phyloP scores from a whole-genome alignment of 2,113 vertebrate species.

The Ellobius talpinus region DNA sequence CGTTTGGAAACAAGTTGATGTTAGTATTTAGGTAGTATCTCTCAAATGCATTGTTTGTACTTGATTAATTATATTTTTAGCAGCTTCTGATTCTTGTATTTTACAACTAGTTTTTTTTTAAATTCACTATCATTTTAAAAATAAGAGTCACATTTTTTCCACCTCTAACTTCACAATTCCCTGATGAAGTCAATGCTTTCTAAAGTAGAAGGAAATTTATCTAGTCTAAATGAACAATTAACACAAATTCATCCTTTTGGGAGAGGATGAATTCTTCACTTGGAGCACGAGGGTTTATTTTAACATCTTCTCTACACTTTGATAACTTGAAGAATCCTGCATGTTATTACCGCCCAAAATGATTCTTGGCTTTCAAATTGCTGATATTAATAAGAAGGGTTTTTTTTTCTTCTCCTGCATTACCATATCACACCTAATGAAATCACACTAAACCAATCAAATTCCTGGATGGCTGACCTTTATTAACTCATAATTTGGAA shows the following conservation, averaged over 20 bases:
- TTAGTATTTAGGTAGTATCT: neutral
- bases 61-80: neutral
- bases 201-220: conserved; percentile 72
- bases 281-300: conserved; percentile 70
- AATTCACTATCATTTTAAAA: conserved; percentile 60
- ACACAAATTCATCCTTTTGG: conserved; percentile 76
- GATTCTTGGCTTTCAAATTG: conserved; percentile 73
- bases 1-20: conserved; percentile 3
- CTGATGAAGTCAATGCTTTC: conserved; percentile 67
- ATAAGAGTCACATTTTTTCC: conserved; percentile 36
- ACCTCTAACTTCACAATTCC: conserved; percentile 53
- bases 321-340: conserved; percentile 72
- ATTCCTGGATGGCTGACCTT: conserved; percentile 73
- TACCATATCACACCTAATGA: conserved; percentile 75
- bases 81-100: neutral
- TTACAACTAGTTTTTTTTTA: conserved; percentile 33
- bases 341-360: conserved; percentile 69
- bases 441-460: conserved; percentile 72
- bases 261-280: conserved; percentile 66
- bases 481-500: conserved; percentile 77
- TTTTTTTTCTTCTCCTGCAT: conserved; percentile 72
- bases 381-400: conserved; percentile 76
- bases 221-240: conserved; percentile 76
- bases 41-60: neutral
- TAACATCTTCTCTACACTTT: conserved; percentile 75